Percentiles rank a stretch among this genome's conserved stretches.
Conservation (phyloP, 1,140 invertebrate genomes). For the Carposina sasakii region DNA sequence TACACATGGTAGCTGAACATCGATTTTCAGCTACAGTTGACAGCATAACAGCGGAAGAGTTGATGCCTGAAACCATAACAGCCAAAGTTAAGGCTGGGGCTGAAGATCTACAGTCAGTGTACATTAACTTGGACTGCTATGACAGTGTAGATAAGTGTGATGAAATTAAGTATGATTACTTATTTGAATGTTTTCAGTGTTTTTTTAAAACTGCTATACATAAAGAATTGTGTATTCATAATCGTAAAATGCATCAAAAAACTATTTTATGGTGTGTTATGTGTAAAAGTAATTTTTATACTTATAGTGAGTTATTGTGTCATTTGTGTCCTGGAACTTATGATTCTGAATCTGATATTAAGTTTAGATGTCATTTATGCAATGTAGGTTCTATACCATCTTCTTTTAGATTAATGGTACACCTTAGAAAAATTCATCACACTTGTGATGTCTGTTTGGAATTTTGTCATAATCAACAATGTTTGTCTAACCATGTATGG, state of each 20-base stretch:
- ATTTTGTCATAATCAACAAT: conserved; percentile 82
- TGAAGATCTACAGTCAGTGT: conserved; percentile 74
- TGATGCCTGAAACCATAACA: conserved; percentile 81
- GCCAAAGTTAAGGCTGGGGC: conserved; percentile 78
- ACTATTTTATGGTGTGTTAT: conserved; percentile 85
- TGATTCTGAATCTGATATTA: conserved; percentile 76
- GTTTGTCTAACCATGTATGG: conserved; percentile 88
- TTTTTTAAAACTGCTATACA: conserved; percentile 81
- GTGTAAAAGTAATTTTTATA: conserved; percentile 89
- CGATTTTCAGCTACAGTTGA: conserved; percentile 81
- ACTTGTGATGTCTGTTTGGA: conserved; percentile 90
- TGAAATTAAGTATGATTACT: conserved; percentile 71
- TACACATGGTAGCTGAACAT: conserved; percentile 85
- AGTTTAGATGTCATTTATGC: conserved; percentile 83
- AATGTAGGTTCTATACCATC: conserved; percentile 82
- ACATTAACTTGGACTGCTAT: conserved; percentile 81
- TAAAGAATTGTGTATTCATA: conserved; percentile 88
- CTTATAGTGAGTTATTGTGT: conserved; percentile 87
- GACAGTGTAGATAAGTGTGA: conserved; percentile 73
- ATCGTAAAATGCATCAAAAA: conserved; percentile 88
- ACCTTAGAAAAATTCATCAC: conserved; percentile 85
- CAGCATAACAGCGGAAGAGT: conserved; percentile 80
- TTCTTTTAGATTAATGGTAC: conserved; percentile 88
- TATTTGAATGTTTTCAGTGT: conserved; percentile 89
- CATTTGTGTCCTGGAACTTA: conserved; percentile 87